Base-by-base conservation (phyloP, 2,113 vertebrate genomes). In the Ibidorhyncha struthersii region DNA sequence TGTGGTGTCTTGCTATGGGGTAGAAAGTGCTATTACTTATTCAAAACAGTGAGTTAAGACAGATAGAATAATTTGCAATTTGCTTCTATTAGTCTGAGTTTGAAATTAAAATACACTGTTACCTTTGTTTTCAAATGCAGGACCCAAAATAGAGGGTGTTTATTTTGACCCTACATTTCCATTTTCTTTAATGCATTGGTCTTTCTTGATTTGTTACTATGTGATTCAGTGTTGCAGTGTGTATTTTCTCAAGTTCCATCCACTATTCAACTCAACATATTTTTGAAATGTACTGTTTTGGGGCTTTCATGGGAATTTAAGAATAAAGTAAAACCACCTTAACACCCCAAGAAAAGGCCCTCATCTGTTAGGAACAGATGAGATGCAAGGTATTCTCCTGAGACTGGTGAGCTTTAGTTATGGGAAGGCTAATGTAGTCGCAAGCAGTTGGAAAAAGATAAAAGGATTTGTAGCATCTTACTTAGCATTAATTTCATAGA, bases 91-190 rank as follows among this genome's bases (percentile, higher is more conserved):
- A 83, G 17, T 58, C 21, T 49, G 65, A 92, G 29, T 81, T 90
- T 45, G 47, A 82, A 72, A 69, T 81, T 38, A 53, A 89, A 82
- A 69, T n/a, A 36, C 1, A 3, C 18, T 55, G 16, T 50, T 73
- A 55, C 8, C 21, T 90, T 21, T 59, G 32, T 66, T 85, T 82
- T 91, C 14, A 77, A 90, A 45, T 70, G 63, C 70, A 70, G 55
- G 56, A 40, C 71, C 70, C 26, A 53, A 89, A 79, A 41, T 58
- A 65, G 7, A 61, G 73, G 36, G 45, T 96, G 38, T 80, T 84
- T 62, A 67, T 90, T 87, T 89, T 65, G 86, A 22, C 65, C 89
- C 81, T 96, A 84, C 32, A 72, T 94, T 96, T 93, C 62, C 2
- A 1, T 92, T 94, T 83, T 55, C 47, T 89, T 89, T 40, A 58